Conservation (phyloP, 2,113 vertebrate species). For the Coregonus clupeaformis region DNA sequence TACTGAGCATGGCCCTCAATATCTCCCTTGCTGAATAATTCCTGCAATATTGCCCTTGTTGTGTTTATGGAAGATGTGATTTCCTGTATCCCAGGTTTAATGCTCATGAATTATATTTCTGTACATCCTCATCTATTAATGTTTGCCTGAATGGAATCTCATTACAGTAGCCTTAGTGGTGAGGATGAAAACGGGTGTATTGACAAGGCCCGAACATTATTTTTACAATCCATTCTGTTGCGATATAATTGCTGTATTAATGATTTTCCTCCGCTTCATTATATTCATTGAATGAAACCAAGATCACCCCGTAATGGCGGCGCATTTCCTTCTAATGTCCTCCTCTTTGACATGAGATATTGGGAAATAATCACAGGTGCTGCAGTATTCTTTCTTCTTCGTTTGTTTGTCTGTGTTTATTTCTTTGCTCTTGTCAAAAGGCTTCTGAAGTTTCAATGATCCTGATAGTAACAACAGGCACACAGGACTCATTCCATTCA, state of each 20-base stretch:
- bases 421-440: background rate
- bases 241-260: background rate
- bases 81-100: background rate
- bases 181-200: background rate
- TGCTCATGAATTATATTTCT: background rate
- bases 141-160: background rate
- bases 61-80: background rate
- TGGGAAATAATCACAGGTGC: background rate
- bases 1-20: background rate
- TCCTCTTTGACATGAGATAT: slow-evolving; percentile 1
- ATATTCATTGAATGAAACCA: background rate
- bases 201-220: background rate
- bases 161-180: background rate
- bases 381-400: background rate
- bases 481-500: too few species aligned
- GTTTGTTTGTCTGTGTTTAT: background rate
- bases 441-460: too few species aligned
- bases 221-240: background rate
- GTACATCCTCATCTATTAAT: background rate
- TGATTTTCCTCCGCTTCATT: background rate
- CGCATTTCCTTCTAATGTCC: background rate
- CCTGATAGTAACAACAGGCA: too few species aligned
- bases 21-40: background rate
- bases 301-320: background rate
- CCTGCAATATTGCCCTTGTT: background rate